Evolutionary conservation across 2,113 vertebrate genomes (phyloP).

Genomic region (Oryzias curvinotus): DNA sequence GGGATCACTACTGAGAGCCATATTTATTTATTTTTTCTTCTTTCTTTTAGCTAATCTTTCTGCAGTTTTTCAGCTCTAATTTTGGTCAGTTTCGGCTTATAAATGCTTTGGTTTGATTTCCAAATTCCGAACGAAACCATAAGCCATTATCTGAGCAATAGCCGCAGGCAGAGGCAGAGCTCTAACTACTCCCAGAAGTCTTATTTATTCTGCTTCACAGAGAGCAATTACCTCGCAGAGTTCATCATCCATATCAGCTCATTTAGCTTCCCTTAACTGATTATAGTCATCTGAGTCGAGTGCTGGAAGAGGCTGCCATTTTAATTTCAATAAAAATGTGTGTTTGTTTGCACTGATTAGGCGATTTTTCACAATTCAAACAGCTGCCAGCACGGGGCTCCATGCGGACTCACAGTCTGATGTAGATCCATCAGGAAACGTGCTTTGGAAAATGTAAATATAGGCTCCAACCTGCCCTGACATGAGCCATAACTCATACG

Average conservation of each 20-base stretch:
- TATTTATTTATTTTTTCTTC: too few species aligned
- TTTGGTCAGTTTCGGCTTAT: not conserved
- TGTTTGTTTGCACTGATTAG: conserved; percentile 32
- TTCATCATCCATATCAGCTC: conserved; percentile 53
- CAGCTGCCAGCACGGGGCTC: conserved; percentile 2
- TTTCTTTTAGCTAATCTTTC: not conserved
- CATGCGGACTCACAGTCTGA: too few species aligned
- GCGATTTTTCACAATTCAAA: conserved; percentile 30
- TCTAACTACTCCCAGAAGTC: conserved; percentile 57
- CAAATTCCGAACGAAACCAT: conserved; percentile 32
- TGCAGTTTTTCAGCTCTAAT: not conserved
- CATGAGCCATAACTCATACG: too few species aligned
- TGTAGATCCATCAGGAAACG: too few species aligned
- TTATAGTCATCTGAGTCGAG: conserved; percentile 49
- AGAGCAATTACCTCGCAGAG: conserved; percentile 49
- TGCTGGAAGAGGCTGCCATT: conserved; percentile 50
- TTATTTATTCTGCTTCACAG: conserved; percentile 52
- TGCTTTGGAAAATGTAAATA: too few species aligned
- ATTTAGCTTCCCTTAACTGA: conserved; percentile 49
- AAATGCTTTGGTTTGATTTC: conserved; percentile 25
- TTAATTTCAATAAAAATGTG: conserved; percentile 42
- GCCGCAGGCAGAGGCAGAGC: conserved; percentile 42
- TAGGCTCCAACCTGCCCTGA: too few species aligned
- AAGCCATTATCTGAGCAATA: conserved; percentile 45
- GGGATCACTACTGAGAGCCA: too few species aligned